Evolutionary conservation across 2,113 vertebrate genomes (phyloP).

Genomic region (Phalacrocorax aristotelis): DNA sequence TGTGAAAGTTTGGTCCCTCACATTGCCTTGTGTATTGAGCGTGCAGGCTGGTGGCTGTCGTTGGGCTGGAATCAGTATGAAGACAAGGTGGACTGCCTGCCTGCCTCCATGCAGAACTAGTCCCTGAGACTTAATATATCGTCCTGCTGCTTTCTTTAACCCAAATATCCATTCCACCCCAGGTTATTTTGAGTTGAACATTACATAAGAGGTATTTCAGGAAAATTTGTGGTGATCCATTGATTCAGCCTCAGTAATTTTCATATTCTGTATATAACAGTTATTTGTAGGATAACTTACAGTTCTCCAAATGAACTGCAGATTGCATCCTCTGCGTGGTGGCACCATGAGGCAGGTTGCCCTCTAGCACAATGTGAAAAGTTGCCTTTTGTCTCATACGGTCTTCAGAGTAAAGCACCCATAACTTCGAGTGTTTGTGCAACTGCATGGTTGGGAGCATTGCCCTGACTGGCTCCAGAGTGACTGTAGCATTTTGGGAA

Average conservation of each 20-base stretch:
- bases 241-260: background rate
- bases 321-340: background rate
- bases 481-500: rapidly evolving
- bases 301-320: background rate
- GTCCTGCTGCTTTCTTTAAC: background rate
- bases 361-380: background rate
- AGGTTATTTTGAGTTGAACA: background rate
- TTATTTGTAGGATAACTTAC: background rate
- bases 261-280: rapidly evolving
- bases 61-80: background rate
- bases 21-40: background rate
- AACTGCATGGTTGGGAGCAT: background rate
- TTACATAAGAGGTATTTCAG: background rate
- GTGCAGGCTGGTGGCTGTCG: background rate
- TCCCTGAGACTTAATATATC: background rate
- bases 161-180: background rate
- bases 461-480: background rate
- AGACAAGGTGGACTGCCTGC: background rate
- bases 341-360: background rate
- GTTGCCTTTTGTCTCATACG: background rate
- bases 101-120: background rate
- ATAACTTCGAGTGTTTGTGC: background rate
- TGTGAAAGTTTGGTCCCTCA: constrained; percentile 59
- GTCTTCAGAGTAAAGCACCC: background rate
- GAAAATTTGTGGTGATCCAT: background rate